Percentiles rank a stretch among this genome's conserved stretches.
These are phyloP conservation scores for Parthenolecanium corni DNA, from an alignment of 2,888 invertebrate genomes.

Conservation along the genomic window DNA sequence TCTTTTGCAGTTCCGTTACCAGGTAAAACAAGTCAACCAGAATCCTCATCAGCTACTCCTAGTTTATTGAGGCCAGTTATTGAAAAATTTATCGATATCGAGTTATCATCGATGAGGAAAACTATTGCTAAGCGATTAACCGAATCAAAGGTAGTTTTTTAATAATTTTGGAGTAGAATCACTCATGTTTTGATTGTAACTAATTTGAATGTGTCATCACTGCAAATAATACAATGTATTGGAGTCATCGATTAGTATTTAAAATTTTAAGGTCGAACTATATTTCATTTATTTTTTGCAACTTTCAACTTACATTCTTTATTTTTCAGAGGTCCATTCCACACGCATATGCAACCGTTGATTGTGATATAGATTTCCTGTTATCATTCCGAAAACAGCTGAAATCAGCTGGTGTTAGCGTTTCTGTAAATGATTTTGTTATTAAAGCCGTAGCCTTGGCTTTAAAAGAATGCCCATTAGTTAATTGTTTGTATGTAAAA, in stretches of 20 bases:
- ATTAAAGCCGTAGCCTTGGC: constrained; percentile 52
- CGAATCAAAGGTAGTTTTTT: constrained; percentile 52
- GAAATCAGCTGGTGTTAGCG: constrained; percentile 43
- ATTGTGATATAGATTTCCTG: constrained; percentile 45
- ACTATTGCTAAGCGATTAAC: constrained; percentile 53
- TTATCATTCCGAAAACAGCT: constrained; percentile 44
- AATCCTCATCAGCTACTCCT: constrained; percentile 29
- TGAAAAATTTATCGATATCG: constrained; percentile 43
- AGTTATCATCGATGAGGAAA: constrained; percentile 48
- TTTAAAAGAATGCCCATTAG: constrained; percentile 43
- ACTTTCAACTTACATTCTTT: not conserved
- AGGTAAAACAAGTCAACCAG: constrained; percentile 30
- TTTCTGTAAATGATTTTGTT: constrained; percentile 55
- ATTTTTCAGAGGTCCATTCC: constrained; percentile 47
- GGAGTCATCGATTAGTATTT: not conserved
- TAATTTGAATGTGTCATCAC: not conserved
- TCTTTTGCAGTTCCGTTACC: constrained; percentile 32
- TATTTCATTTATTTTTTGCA: constrained; percentile 2
- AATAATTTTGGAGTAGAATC: not conserved
- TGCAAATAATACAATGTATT: not conserved
- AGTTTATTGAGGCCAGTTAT: constrained; percentile 30
- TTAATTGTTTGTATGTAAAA: constrained; percentile 43
- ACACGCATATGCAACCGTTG: constrained; percentile 51
- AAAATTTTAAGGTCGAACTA: not conserved
- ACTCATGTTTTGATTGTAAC: not conserved